Base-by-base conservation (phyloP, 1,140 invertebrate species). In the Drosophila pseudoananassae region DNA sequence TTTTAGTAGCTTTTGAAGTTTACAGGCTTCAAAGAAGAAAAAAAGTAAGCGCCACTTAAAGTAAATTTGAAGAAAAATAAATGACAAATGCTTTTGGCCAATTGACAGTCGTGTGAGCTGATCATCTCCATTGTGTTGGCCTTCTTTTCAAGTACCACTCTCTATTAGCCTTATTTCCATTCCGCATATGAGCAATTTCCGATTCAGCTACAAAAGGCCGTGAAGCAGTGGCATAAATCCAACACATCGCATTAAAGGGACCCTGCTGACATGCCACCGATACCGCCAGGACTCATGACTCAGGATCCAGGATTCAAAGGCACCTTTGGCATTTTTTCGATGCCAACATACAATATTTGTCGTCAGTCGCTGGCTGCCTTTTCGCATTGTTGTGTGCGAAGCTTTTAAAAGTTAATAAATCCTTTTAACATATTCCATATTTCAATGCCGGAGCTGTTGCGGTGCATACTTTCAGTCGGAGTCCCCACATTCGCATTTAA, bases 401-500 rank as follows among this genome's bases (percentile, higher is more conserved):
- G 83, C 82, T 88, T 88, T 88, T 88, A 88, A 88, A 81, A 83
- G 83, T 88, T 88, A 88, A 88, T 88, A 88, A 88, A 88, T 88
- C 83, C 83, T 88, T 83, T 88, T 88, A 83, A 83, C 84, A 79
- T 83, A 73, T 88, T 73, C 83, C 78, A 88, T 88, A 88, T 88
- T 89, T 88, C 83, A 88, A 88, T 89, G 79, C 47, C 29, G 59
- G 38, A 40, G 76, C 15, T 71, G 60, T 36, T 31, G 43, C 40
- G 46, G 49, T 58, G 66, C 17, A 4, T 3, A 9, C 5, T 49
- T 49, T 25, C 47, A 27, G 29, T 15, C 20, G 20, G 33, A 36
- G 14, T 57, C 14, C 25, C 27, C 50, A 29, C 49, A 68, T 68
- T 71, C 56, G 56, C 25, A 27, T 52, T 64, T 82, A 53, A 87